Evolutionary conservation across 2,113 vertebrate genomes (phyloP).

Genomic region (Cyprinus carpio): DNA sequence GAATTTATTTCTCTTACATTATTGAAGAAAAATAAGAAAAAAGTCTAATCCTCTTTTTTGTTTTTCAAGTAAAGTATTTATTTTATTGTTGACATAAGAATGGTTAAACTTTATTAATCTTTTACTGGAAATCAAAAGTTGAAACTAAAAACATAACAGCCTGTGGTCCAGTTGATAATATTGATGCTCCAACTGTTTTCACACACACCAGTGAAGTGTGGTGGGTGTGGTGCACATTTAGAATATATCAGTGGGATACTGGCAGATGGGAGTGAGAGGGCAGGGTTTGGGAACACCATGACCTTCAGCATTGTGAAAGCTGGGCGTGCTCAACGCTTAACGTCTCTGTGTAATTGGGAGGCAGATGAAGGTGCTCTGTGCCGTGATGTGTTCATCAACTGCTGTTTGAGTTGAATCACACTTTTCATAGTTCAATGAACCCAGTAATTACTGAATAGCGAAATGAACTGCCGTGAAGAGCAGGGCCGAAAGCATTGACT

Average conservation of each 20-base stretch:
- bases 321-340: background rate
- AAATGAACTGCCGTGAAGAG: slow-evolving; percentile 24
- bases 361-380: slow-evolving; percentile 20
- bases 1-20: background rate
- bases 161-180: background rate
- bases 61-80: background rate
- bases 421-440: slow-evolving; percentile 35
- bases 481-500: background rate
- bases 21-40: background rate
- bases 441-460: slow-evolving; percentile 19
- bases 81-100: background rate
- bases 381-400: slow-evolving; percentile 41
- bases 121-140: background rate
- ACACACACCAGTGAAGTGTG: background rate
- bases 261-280: slow-evolving; percentile 14
- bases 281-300: slow-evolving; percentile 18
- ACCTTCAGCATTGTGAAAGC: background rate
- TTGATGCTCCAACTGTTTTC: background rate
- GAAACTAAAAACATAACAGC: background rate
- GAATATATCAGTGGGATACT: slow-evolving; percentile 4
- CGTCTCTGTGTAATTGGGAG: slow-evolving; percentile 38
- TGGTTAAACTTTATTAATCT: too few species aligned
- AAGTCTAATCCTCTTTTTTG: background rate
- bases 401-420: slow-evolving; percentile 26
- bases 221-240: slow-evolving; percentile 9